These are phyloP conservation scores for Pygoscelis antarcticus DNA, from an alignment of 2,113 vertebrate genomes.

Conservation along the genomic window DNA sequence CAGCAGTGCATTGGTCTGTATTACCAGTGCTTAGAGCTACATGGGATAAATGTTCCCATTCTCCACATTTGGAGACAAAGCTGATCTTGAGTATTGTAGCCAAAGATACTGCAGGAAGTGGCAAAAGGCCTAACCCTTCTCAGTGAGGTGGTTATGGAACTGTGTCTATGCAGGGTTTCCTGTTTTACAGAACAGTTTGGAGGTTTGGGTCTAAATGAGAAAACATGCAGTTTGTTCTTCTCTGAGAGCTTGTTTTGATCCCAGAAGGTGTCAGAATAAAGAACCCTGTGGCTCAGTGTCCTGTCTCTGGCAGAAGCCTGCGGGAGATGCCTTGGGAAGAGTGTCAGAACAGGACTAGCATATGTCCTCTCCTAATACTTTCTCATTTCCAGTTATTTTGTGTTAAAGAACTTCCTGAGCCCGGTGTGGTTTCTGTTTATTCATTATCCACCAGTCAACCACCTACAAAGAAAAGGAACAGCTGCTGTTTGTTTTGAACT, in stretches of 20 bases:
- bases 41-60: not conserved
- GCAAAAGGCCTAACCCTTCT: not conserved
- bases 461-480: not conserved
- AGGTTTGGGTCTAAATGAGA: not conserved
- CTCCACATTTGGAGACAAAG: not conserved
- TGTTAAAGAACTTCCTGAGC: not conserved
- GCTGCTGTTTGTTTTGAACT: not conserved
- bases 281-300: not conserved
- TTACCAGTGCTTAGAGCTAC: not conserved
- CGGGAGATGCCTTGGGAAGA: not conserved
- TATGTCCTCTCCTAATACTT: not conserved
- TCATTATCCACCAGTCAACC: not conserved
- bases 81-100: not conserved
- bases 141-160: not conserved
- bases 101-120: not conserved
- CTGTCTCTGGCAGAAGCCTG: not conserved
- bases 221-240: not conserved
- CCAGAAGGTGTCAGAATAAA: not conserved
- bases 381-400: not conserved
- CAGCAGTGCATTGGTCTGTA: not conserved
- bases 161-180: not conserved
- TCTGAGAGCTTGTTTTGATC: not conserved
- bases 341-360: not conserved
- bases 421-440: not conserved
- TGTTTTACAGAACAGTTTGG: not conserved